phyloP scores from a whole-genome alignment of 2,888 invertebrate genomes.

The Callosobruchus maculatus region DNA sequence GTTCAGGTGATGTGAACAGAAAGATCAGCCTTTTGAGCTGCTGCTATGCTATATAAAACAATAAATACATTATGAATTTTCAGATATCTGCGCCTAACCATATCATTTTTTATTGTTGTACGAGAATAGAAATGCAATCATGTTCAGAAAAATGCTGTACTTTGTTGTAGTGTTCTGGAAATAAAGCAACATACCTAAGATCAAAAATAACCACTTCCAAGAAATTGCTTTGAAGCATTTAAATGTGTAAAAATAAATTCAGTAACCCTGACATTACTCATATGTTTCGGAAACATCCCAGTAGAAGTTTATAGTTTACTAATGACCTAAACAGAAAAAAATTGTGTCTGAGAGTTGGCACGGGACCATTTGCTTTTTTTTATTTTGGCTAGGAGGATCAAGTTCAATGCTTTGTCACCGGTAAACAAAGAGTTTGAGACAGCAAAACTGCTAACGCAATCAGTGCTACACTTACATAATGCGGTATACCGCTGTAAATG shows the following conservation, averaged over 20 bases:
- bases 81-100: too few relatives aligned
- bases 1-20: too few relatives aligned
- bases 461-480: neutral
- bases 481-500: neutral
- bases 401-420: neutral
- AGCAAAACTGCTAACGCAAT: neutral
- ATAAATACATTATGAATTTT: too few relatives aligned
- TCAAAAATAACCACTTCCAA: neutral
- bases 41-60: too few relatives aligned
- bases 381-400: neutral
- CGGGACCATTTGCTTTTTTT: neutral
- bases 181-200: too few relatives aligned
- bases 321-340: neutral
- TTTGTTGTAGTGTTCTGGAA: too few relatives aligned
- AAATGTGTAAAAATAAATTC: neutral
- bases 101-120: too few relatives aligned
- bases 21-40: too few relatives aligned
- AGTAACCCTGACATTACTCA: neutral
- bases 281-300: neutral
- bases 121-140: too few relatives aligned
- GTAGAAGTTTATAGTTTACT: neutral
- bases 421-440: neutral
- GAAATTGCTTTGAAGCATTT: neutral
- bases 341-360: neutral
- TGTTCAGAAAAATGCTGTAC: too few relatives aligned